Evolutionary conservation across 1,140 invertebrate species (phyloP).

Genomic region (Magallana angulata): DNA sequence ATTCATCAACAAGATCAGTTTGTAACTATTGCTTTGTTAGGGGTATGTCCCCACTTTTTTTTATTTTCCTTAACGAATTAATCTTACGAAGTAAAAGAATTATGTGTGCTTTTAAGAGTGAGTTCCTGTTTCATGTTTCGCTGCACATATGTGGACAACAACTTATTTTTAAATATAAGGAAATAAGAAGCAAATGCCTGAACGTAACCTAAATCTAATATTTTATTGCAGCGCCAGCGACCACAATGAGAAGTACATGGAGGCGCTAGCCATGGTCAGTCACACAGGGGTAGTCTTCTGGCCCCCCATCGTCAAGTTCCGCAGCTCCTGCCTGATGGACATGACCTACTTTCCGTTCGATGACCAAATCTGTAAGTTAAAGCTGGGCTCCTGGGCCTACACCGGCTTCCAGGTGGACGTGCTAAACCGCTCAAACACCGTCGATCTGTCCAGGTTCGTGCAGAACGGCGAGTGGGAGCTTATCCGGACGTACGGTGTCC

Average conservation of each 20-base stretch:
- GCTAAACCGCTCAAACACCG: constrained; percentile 80
- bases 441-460: constrained; percentile 84
- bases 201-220: neutral
- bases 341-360: constrained; percentile 81
- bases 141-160: too few species aligned
- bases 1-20: too few species aligned
- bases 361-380: constrained; percentile 76
- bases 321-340: constrained; percentile 93
- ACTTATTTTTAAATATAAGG: too few species aligned
- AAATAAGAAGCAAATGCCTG: too few species aligned
- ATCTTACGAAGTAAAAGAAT: too few species aligned
- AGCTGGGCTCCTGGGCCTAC: constrained; percentile 78
- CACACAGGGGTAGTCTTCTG: constrained; percentile 73
- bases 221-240: constrained; percentile 80
- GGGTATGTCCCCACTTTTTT: too few species aligned
- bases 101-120: too few species aligned
- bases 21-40: too few species aligned
- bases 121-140: too few species aligned
- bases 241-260: constrained; percentile 82
- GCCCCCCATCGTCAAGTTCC: constrained; percentile 77
- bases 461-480: constrained; percentile 83
- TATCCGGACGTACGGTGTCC: constrained; percentile 79
- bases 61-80: too few species aligned
- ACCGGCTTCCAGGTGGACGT: constrained; percentile 81
- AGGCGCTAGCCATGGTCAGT: constrained; percentile 74